These are phyloP conservation scores for Phalacrocorax carbo DNA, from an alignment of 2,113 vertebrate genomes.

Conservation along the genomic window DNA sequence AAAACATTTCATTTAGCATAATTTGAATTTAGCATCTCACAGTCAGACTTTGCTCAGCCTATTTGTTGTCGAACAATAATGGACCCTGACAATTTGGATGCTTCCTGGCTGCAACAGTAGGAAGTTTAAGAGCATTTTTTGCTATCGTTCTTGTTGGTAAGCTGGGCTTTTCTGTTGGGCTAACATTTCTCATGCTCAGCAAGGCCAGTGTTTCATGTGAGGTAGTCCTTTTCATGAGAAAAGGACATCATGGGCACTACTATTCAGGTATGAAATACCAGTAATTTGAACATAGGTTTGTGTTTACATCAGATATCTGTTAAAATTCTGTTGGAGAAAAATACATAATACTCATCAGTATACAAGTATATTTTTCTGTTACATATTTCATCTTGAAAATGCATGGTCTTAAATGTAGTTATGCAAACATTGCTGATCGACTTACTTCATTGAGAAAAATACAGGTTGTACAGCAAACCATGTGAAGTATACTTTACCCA, in stretches of 20 bases:
- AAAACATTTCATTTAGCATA: not conserved
- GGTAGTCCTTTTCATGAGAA: not conserved
- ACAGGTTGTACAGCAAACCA: not conserved
- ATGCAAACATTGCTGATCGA: not conserved
- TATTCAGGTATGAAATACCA: not conserved
- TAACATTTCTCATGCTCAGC: not conserved
- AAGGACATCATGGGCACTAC: not conserved
- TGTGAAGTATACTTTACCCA: not conserved
- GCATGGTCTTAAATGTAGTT: not conserved
- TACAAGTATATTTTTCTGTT: not conserved
- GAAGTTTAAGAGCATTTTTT: not conserved
- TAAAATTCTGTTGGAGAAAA: not conserved
- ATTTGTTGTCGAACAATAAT: not conserved
- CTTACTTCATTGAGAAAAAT: not conserved
- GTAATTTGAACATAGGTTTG: not conserved
- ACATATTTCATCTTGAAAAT: not conserved
- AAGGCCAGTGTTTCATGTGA: accelerated
- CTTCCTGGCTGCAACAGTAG: not conserved
- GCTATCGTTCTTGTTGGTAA: not conserved
- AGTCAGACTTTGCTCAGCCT: not conserved
- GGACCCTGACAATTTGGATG: not conserved
- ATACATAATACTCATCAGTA: too few species aligned
- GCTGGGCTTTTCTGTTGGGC: not conserved
- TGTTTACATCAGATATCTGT: not conserved
- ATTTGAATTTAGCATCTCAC: not conserved